Evolutionary conservation across 2,888 invertebrate species (phyloP).

Genomic region (Machimus rusticus): DNA sequence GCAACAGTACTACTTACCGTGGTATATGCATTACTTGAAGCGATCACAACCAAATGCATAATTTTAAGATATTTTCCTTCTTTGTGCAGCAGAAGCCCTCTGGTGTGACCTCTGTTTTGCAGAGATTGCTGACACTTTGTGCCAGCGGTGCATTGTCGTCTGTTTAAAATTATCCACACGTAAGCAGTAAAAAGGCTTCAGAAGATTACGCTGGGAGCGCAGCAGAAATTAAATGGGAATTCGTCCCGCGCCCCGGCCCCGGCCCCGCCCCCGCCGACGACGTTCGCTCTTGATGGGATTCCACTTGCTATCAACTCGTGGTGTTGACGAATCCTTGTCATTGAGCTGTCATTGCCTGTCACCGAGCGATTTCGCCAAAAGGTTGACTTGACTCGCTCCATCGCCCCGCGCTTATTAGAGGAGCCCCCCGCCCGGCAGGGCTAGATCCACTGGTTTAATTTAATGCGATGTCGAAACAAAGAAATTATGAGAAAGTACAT

Average conservation of each 20-base stretch:
- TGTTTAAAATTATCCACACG: not conserved
- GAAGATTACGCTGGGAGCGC: not conserved
- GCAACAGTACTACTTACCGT: not conserved
- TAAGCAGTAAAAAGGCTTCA: slow-evolving; percentile 1
- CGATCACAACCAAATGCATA: not conserved
- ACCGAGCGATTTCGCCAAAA: slow-evolving; percentile 4
- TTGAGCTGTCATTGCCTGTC: slow-evolving; percentile 32
- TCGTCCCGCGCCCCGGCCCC: not conserved
- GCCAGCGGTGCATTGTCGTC: not conserved
- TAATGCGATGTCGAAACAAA: not conserved
- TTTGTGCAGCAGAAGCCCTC: not conserved
- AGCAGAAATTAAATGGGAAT: not conserved
- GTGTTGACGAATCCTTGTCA: slow-evolving; percentile 24
- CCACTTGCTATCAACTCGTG: slow-evolving; percentile 16
- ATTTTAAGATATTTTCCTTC: not conserved
- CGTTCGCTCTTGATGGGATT: not conserved
- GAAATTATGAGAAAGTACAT: not conserved
- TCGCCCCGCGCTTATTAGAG: not conserved
- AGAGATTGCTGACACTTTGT: not conserved
- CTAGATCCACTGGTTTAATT: not conserved
- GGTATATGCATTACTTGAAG: not conserved
- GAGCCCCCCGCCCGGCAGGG: not conserved
- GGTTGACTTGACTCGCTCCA: not conserved
- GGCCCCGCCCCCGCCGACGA: not conserved
- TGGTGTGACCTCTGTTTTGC: not conserved